Percentiles rank a stretch among this genome's conserved stretches.
These are phyloP conservation scores for Catocala nupta DNA, from an alignment of 2,888 invertebrate genomes.

Conservation along the genomic window DNA sequence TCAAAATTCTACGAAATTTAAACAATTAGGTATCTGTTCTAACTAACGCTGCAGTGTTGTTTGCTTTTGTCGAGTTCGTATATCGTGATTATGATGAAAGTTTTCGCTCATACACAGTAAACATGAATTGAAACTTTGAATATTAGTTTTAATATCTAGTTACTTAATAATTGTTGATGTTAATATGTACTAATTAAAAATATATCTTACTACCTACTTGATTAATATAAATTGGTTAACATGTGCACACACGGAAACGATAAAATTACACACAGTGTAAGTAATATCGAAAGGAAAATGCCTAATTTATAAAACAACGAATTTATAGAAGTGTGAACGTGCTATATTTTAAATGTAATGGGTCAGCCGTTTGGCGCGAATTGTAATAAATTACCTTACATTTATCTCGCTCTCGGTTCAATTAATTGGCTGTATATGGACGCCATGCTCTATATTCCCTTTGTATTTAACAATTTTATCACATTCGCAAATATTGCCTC, in stretches of 20 bases:
- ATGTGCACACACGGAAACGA: too few species aligned
- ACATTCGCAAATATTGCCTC: conserved; percentile 20
- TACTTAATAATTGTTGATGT: too few species aligned
- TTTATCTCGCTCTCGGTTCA: conserved; percentile 74
- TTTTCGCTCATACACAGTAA: neutral
- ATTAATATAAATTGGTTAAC: too few species aligned
- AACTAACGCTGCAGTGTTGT: conserved; percentile 5
- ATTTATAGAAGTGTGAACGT: conserved; percentile 67
- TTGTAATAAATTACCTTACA: conserved; percentile 80
- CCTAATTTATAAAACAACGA: conserved; percentile 53
- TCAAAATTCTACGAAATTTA: conserved; percentile 25
- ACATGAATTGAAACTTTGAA: neutral
- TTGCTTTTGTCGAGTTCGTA: conserved; percentile 1
- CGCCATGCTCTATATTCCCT: conserved; percentile 48
- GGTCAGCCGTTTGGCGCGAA: conserved; percentile 70
- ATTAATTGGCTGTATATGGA: conserved; percentile 75
- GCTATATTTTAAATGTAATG: conserved; percentile 81
- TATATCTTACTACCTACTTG: too few species aligned
- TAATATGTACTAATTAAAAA: too few species aligned
- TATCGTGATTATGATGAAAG: conserved; percentile 1
- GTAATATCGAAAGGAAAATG: neutral
- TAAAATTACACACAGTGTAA: too few species aligned
- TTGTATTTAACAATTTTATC: conserved; percentile 40
- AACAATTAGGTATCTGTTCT: conserved; percentile 10
- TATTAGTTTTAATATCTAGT: too few species aligned